Conservation (phyloP, 2,797 vertebrate species). For the Peromyscus eremicus region DNA sequence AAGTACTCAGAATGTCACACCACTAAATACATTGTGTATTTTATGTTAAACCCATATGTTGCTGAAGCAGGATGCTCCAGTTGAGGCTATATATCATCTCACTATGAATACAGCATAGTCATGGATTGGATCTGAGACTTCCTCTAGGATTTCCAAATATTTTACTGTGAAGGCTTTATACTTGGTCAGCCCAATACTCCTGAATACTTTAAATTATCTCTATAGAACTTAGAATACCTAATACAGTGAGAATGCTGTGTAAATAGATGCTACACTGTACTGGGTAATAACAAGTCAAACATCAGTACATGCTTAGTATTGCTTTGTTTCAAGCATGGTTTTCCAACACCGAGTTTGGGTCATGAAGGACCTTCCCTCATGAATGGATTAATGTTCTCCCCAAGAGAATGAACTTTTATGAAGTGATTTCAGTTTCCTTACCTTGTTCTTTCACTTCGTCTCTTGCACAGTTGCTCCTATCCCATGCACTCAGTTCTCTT, state of each 20-base stretch:
- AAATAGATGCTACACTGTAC: background rate
- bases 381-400: background rate
- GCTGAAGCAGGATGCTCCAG: background rate
- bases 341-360: background rate
- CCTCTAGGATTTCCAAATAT: background rate
- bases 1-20: background rate
- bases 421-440: background rate
- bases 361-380: background rate
- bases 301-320: background rate
- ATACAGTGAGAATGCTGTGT: background rate
- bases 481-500: fast-evolving
- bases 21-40: too few relatives aligned
- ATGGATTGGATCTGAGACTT: background rate
- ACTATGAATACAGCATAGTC: background rate
- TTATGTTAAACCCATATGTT: background rate
- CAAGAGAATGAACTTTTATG: background rate
- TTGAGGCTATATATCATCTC: background rate
- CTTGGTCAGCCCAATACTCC: background rate
- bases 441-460: background rate
- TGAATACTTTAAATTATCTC: background rate
- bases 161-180: background rate
- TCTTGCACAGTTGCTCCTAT: background rate
- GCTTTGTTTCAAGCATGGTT: background rate
- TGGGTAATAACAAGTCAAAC: background rate
- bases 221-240: background rate